Conservation (phyloP, 2,888 invertebrate species). For the Tinea semifulvella region DNA sequence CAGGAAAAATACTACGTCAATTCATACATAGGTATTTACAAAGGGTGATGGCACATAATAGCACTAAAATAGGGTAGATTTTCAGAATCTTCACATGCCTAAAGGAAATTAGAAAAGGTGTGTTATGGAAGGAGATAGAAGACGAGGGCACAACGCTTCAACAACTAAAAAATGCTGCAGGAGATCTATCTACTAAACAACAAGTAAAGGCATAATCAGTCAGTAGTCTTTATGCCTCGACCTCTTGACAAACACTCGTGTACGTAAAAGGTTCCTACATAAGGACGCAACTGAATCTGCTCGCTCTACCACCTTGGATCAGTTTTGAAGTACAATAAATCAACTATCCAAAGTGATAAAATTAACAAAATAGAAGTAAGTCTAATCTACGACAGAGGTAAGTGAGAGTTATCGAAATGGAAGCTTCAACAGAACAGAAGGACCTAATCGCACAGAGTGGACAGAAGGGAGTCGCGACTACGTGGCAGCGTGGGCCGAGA, state of each 20-base stretch:
- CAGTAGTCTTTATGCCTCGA: not conserved
- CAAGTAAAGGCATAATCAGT: conserved; percentile 27
- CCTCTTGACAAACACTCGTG: not conserved
- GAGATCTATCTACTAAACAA: conserved; percentile 27
- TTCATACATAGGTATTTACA: not conserved
- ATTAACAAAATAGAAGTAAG: conserved; percentile 16
- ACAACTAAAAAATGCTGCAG: not conserved
- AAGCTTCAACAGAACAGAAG: conserved; percentile 61
- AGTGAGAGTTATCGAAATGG: conserved; percentile 29
- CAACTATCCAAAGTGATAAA: not conserved
- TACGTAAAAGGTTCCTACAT: conserved; percentile 8
- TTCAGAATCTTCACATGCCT: conserved; percentile 33
- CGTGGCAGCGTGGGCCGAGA: conserved; percentile 60
- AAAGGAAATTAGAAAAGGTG: conserved; percentile 21
- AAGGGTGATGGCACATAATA: not conserved
- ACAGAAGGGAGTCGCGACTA: conserved; percentile 64
- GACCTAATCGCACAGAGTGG: conserved; percentile 62
- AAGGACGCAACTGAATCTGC: conserved; percentile 18
- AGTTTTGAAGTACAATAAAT: not conserved
- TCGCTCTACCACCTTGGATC: conserved; percentile 21
- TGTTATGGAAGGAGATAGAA: not conserved
- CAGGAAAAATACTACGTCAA: not conserved
- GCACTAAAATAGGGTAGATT: not conserved
- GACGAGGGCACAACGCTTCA: conserved; percentile 5
- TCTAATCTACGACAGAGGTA: conserved; percentile 41